Evolutionary conservation across 1,140 invertebrate species (phyloP), one percentile per base, ranked within the genome.

Genomic region (Zaprionus taronus): DNA sequence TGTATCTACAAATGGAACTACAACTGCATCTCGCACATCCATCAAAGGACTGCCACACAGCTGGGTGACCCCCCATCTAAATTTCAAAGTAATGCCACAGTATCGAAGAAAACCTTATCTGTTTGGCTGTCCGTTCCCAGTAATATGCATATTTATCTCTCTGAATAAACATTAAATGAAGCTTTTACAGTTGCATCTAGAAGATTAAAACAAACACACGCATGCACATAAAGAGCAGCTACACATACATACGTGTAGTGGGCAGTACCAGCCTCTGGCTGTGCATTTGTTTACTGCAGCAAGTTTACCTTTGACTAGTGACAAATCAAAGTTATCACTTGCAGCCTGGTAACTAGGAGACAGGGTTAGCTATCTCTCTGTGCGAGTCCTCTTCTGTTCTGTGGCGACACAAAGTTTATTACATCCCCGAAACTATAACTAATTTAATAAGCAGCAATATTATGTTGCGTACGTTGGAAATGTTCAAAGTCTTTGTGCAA

Each of bases 1-100:
- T 58, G 62, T 49, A 51, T 60, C n/a, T 26, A 58, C 47, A 44
- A 63, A 63, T 63, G n/a, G 17, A 22, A 4, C 20, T n/a, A n/a
- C 47, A 22, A 20, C 17, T 1, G 47, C 38, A 41, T 7, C 15
- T 2, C 38, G 15, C 12, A 61, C 58, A 61, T 61, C 38, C 58
- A 61, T 61, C 58, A 61, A 61, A 61, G 22, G 36, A 47, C 44
- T 47, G 60, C 41, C 22, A 20, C 44, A 49, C 41, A 26, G 28
- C 41, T 51, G 26, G 20, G 9, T 14, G 6, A 51, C 20, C 3
- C 20, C 3, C 3, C 20, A 14, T 5, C 11, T 12, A 51, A 51
- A 51, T 51, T 51, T 51, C 47, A 12, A 24, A 51, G 47, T 47
- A 47, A 17, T 12, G 47, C 47, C 12, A 5, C 17, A 11, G 7